Evolutionary conservation across 2,797 vertebrate genomes (phyloP).

Genomic region (Clarias pachynema): DNA sequence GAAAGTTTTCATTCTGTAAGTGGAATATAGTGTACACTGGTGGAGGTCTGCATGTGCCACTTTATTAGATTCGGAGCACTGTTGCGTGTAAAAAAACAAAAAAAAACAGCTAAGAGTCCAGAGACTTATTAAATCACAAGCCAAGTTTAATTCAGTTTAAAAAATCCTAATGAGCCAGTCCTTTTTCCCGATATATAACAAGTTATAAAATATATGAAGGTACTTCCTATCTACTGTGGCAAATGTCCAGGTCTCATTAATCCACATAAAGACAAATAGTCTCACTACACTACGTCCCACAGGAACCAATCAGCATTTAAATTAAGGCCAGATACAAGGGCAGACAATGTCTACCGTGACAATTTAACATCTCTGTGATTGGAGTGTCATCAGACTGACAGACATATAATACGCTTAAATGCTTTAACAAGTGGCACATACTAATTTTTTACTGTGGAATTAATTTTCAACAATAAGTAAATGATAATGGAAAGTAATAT

Average conservation of each 20-base stretch:
- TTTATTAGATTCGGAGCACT: not conserved
- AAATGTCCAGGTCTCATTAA: not conserved
- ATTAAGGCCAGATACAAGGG: slow-evolving; percentile 5
- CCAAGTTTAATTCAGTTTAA: not conserved
- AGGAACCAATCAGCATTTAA: slow-evolving; percentile 10
- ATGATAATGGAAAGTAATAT: not conserved
- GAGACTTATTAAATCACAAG: not conserved
- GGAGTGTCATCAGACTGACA: not conserved
- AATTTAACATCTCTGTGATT: not conserved
- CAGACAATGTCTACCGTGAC: not conserved
- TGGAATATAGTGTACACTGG: not conserved
- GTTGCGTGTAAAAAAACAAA: no score
- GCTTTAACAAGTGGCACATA: not conserved
- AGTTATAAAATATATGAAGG: not conserved
- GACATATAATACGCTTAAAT: not conserved
- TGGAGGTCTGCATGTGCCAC: not conserved
- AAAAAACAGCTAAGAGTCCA: not conserved
- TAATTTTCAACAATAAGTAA: not conserved
- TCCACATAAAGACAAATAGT: not conserved
- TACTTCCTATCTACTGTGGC: not conserved
- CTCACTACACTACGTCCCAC: not conserved
- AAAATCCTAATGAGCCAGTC: not conserved
- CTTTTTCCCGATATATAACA: not conserved
- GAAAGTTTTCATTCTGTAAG: not conserved
- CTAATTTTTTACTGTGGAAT: not conserved